A percentile compares a stretch with the other conserved stretches of the same genome.
Conservation (phyloP, 2,113 vertebrate genomes). For the Donacobius atricapilla region DNA sequence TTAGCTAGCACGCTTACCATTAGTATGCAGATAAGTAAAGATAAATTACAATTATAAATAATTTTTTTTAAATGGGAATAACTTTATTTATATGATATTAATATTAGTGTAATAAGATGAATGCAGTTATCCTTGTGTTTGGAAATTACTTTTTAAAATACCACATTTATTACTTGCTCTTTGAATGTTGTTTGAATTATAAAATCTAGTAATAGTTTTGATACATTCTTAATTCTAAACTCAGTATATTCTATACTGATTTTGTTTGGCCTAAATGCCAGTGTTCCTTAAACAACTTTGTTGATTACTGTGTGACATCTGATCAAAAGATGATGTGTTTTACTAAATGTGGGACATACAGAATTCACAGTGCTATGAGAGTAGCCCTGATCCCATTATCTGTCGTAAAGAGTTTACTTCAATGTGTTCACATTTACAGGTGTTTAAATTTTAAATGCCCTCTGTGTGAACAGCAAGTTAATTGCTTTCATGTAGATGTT, state of each 20-base stretch:
- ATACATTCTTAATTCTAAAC: not conserved
- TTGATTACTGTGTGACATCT: not conserved
- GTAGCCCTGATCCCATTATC: not conserved
- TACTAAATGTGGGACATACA: not conserved
- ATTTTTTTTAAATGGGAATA: not conserved
- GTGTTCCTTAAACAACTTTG: not conserved
- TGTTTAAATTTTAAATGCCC: not conserved
- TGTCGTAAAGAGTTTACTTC: not conserved
- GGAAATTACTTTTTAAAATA: not conserved
- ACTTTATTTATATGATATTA: not conserved
- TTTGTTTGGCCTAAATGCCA: not conserved
- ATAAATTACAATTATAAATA: not conserved
- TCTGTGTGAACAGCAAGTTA: not conserved
- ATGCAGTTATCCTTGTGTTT: not conserved
- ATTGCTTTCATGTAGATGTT: not conserved
- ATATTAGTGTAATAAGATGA: not conserved
- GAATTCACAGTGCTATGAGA: not conserved
- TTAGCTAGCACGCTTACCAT: not conserved
- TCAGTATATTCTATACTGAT: not conserved
- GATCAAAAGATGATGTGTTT: not conserved
- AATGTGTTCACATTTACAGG: not conserved
- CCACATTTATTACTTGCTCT: not conserved
- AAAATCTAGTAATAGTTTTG: not conserved
- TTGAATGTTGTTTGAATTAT: not conserved
- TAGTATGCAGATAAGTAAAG: not conserved